Percentiles rank a stretch among this genome's conserved stretches.
Evolutionary conservation across 1,140 invertebrate species (phyloP).

Genomic region (Whitmania pigra): DNA sequence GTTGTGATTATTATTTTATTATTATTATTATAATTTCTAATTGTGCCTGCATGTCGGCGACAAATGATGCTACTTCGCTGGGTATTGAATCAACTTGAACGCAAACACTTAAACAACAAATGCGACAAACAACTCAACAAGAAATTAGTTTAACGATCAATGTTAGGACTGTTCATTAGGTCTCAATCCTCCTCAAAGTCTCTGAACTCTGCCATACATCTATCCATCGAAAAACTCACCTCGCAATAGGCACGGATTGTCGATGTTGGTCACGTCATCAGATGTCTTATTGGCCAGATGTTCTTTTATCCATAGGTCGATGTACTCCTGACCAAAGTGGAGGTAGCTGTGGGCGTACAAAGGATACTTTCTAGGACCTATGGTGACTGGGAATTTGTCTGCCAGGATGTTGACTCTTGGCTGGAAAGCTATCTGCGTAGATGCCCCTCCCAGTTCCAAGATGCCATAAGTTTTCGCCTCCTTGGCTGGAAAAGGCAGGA

Average conservation of each 20-base stretch:
- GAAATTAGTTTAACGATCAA: too few species aligned
- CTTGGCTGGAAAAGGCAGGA: neutral
- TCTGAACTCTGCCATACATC: too few species aligned
- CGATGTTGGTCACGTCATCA: neutral
- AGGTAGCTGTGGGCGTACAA: slow-evolving; percentile 45
- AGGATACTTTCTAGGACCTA: slow-evolving; percentile 39
- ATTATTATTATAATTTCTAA: too few species aligned
- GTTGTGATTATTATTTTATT: neutral
- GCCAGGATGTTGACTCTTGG: slow-evolving; percentile 33
- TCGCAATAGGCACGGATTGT: slow-evolving; percentile 35
- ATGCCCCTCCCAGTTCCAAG: slow-evolving; percentile 49
- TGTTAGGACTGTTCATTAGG: too few species aligned
- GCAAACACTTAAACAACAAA: too few species aligned
- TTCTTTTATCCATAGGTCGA: slow-evolving; percentile 29
- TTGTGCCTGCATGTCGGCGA: too few species aligned
- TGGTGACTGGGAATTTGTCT: slow-evolving; percentile 34
- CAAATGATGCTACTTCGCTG: too few species aligned
- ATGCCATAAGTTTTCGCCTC: slow-evolving; percentile 33
- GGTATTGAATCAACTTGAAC: too few species aligned
- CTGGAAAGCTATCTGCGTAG: slow-evolving; percentile 47
- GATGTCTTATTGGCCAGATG: slow-evolving; percentile 16
- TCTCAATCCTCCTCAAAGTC: too few species aligned
- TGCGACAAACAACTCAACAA: too few species aligned
- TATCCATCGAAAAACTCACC: slow-evolving; percentile 23
- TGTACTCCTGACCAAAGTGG: slow-evolving; percentile 42